These are phyloP conservation scores for Porphyrio hochstetteri DNA, from an alignment of 2,113 vertebrate species.

Conservation along the genomic window DNA sequence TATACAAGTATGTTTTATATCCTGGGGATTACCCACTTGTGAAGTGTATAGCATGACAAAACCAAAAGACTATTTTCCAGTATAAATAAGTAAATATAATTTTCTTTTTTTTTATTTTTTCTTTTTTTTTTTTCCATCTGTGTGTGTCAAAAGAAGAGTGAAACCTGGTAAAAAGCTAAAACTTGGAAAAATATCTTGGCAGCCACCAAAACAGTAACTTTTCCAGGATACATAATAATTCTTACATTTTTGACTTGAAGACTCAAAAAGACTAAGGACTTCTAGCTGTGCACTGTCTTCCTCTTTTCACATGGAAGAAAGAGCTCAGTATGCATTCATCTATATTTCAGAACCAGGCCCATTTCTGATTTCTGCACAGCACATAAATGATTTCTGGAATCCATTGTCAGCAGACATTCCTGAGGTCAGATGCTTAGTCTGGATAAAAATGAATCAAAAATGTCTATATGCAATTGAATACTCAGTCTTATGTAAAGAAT, in stretches of 20 bases:
- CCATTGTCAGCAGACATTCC: neutral
- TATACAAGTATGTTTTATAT: neutral
- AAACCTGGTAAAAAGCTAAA: neutral
- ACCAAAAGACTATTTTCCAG: neutral
- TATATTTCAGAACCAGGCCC: neutral
- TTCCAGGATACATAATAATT: neutral
- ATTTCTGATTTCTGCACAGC: neutral
- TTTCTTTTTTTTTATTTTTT: neutral
- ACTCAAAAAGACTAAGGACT: neutral
- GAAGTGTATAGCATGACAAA: neutral
- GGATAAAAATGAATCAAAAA: neutral
- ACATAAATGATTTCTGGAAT: neutral
- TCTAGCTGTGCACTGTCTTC: neutral
- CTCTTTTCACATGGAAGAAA: neutral
- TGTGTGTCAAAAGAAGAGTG: neutral
- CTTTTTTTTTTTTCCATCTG: neutral
- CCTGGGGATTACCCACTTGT: neutral
- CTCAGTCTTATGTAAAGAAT: neutral
- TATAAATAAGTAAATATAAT: neutral
- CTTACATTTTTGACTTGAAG: neutral
- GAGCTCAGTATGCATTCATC: neutral
- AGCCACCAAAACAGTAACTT: neutral
- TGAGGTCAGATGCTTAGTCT: neutral
- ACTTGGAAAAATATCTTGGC: neutral
- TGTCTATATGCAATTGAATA: neutral